Evolutionary conservation across 2,113 vertebrate genomes (phyloP).

Genomic region (Stegastes partitus): DNA sequence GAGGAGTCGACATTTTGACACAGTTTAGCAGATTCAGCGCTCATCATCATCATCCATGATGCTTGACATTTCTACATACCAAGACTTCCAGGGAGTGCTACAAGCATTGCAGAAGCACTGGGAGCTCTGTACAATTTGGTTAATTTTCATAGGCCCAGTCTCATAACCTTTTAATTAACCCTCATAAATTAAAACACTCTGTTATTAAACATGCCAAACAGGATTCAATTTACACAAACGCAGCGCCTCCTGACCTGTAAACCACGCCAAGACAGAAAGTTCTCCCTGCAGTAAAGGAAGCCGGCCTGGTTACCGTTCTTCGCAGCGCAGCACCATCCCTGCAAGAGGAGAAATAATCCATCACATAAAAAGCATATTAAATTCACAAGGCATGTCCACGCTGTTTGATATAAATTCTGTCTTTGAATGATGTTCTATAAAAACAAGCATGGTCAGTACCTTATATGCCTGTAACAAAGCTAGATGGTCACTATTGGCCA

Average conservation of each 20-base stretch:
- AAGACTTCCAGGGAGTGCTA: too few relatives aligned
- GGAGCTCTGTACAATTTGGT: too few relatives aligned
- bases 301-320: constrained; percentile 86
- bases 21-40: too few relatives aligned
- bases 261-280: constrained; percentile 92
- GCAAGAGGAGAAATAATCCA: background rate
- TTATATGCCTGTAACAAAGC: constrained; percentile 95
- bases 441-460: constrained; percentile 69
- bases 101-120: too few relatives aligned
- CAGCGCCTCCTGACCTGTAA: constrained; percentile 87
- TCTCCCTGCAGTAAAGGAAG: constrained; percentile 92
- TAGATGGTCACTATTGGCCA: constrained; percentile 94
- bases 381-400: background rate
- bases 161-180: too few relatives aligned
- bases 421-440: background rate
- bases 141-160: too few relatives aligned
- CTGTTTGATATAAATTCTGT: background rate
- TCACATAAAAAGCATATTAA: background rate
- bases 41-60: too few relatives aligned
- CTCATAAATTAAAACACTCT: too few relatives aligned
- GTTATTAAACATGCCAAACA: too few relatives aligned
- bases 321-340: constrained; percentile 91
- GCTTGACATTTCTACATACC: too few relatives aligned
- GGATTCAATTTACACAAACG: too few relatives aligned
- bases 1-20: too few relatives aligned